Percentiles rank a stretch among this genome's conserved stretches.
phyloP scores from a whole-genome alignment of 2,888 invertebrate species.

The Leucozona laternaria region DNA sequence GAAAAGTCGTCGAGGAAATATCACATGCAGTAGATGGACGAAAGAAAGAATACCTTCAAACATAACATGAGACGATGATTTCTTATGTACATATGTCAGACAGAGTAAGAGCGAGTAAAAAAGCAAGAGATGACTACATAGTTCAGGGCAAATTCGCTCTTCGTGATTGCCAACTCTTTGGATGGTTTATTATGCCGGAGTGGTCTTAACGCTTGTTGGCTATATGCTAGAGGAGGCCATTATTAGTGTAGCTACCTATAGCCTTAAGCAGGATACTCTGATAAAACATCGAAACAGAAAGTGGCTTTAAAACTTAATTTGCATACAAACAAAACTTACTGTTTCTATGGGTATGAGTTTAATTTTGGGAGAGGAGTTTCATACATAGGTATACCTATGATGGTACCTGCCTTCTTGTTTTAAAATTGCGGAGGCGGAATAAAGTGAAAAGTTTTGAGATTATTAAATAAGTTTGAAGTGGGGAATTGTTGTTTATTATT shows the following conservation, averaged over 20 bases:
- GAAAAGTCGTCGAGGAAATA: slow-evolving; percentile 49
- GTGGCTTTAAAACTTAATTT: slow-evolving; percentile 17
- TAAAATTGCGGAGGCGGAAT: slow-evolving; percentile 1
- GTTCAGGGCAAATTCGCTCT: slow-evolving; percentile 39
- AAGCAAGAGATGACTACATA: neutral
- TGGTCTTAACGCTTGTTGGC: slow-evolving; percentile 34
- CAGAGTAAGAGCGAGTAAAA: neutral
- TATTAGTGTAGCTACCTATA: neutral
- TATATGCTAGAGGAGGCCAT: neutral
- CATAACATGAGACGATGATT: neutral
- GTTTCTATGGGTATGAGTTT: neutral
- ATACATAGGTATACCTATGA: neutral
- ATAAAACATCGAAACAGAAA: slow-evolving; percentile 44
- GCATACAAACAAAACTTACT: slow-evolving; percentile 25
- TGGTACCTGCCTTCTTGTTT: neutral
- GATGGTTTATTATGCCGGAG: slow-evolving; percentile 59
- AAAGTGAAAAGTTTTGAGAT: slow-evolving; percentile 25
- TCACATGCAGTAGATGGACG: slow-evolving; percentile 27
- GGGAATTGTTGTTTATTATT: slow-evolving; percentile 4
- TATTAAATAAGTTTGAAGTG: slow-evolving; percentile 38
- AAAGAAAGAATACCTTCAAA: slow-evolving; percentile 12
- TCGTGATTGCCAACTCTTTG: slow-evolving; percentile 55
- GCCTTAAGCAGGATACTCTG: slow-evolving; percentile 35
- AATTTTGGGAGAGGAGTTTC: slow-evolving; percentile 6
- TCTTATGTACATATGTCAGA: neutral